Conservation (phyloP, 2,797 vertebrate species). For the Poeciliopsis paucimaculata region DNA sequence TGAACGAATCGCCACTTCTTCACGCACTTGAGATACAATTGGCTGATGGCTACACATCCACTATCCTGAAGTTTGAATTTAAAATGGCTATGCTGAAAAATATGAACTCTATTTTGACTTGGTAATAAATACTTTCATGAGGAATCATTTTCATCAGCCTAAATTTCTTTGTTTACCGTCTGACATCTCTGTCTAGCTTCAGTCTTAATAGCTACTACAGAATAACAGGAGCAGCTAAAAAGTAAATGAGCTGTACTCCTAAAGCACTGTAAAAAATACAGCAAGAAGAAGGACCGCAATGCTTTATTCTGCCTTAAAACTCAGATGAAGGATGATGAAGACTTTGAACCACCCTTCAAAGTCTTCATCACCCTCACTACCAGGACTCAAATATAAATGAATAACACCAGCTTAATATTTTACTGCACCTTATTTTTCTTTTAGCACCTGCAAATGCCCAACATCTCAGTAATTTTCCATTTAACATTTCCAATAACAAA, state of each 20-base stretch:
- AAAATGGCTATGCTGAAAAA: not conserved
- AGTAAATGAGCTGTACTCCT: constrained; percentile 5
- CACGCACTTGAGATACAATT: not conserved
- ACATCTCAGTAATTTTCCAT: constrained; percentile 10
- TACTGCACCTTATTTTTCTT: constrained; percentile 38
- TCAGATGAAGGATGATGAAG: not conserved
- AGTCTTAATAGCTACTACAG: not conserved
- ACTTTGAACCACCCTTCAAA: constrained; percentile 18
- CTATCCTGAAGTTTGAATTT: not conserved
- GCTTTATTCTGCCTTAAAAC: constrained; percentile 1
- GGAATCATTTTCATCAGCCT: not conserved
- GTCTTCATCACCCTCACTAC: not conserved
- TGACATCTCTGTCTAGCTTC: not conserved
- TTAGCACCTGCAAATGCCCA: constrained; percentile 3
- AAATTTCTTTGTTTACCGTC: not conserved
- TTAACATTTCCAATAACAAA: constrained; percentile 20
- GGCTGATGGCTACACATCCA: not conserved
- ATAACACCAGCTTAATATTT: constrained; percentile 41
- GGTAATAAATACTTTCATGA: not conserved
- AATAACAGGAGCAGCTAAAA: constrained; percentile 5
- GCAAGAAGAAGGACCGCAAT: not conserved
- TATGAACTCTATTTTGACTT: not conserved
- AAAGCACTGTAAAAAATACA: not conserved
- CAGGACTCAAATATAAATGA: constrained; percentile 29
- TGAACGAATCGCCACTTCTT: not conserved